Evolutionary conservation across 2,888 invertebrate species (phyloP).

Genomic region (Cancer borealis): DNA sequence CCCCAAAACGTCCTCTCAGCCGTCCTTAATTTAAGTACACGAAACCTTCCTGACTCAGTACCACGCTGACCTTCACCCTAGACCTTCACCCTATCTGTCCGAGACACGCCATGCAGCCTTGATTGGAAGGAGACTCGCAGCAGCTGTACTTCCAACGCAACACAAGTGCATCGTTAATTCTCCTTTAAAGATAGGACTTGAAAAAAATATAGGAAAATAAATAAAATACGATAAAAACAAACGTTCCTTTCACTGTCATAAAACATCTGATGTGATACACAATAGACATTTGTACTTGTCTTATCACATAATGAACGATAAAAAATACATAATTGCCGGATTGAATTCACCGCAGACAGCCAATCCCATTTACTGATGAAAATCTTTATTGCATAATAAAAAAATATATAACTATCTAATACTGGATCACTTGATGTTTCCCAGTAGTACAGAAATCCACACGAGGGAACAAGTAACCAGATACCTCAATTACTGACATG

Average conservation of each 20-base stretch:
- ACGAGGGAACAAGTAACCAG: neutral
- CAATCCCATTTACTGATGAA: no score
- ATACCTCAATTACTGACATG: neutral
- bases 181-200: no score
- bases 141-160: neutral
- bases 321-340: neutral
- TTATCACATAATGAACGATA: neutral
- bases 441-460: neutral
- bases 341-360: no score
- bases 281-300: neutral
- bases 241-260: neutral
- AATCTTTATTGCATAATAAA: no score
- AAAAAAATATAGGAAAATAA: no score
- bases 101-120: neutral
- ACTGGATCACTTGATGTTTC: neutral
- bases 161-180: neutral
- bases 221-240: neutral
- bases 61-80: neutral
- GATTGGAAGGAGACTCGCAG: neutral
- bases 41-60: neutral
- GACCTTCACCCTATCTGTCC: neutral
- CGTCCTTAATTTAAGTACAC: neutral
- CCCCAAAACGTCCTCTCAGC: no score
- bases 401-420: neutral
- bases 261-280: neutral